Evolutionary conservation across 2,888 invertebrate genomes (phyloP).

Genomic region (Chloroclysta siterata): DNA sequence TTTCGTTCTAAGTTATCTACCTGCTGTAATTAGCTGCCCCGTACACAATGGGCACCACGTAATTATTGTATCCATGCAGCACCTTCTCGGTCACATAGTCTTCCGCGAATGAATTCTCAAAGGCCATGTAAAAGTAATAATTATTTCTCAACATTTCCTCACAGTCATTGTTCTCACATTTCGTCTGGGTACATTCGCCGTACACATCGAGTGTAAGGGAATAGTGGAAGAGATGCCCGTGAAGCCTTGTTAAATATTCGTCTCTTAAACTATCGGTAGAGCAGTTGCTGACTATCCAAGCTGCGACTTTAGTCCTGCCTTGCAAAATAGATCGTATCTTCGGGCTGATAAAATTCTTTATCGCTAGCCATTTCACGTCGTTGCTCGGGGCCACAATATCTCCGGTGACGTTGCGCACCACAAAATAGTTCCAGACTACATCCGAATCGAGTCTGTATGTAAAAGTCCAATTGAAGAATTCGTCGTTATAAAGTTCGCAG

Average conservation of each 20-base stretch:
- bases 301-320: conserved; percentile 59
- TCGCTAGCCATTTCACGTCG: conserved; percentile 47
- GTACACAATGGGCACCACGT: conserved; percentile 88
- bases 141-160: conserved; percentile 52
- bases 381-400: conserved; percentile 56
- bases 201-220: conserved; percentile 60
- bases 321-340: conserved; percentile 49
- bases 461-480: conserved; percentile 68
- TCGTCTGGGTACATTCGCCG: conserved; percentile 51
- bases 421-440: conserved; percentile 59
- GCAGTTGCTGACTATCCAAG: conserved; percentile 63
- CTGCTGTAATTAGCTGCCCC: conserved; percentile 86
- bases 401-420: conserved; percentile 52
- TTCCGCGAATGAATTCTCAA: conserved; percentile 63
- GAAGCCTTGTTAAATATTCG: conserved; percentile 56
- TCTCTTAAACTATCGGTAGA: conserved; percentile 50
- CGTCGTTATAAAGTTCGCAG: conserved; percentile 58
- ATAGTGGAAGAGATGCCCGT: conserved; percentile 60
- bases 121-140: conserved; percentile 68
- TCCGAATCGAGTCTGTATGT: conserved; percentile 67
- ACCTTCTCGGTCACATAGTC: conserved; percentile 70
- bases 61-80: conserved; percentile 78
- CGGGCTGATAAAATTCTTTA: conserved; percentile 36
- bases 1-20: conserved; percentile 43
- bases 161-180: conserved; percentile 51